phyloP scores from a whole-genome alignment of 2,113 vertebrate species.

The Cynocephalus volans region DNA sequence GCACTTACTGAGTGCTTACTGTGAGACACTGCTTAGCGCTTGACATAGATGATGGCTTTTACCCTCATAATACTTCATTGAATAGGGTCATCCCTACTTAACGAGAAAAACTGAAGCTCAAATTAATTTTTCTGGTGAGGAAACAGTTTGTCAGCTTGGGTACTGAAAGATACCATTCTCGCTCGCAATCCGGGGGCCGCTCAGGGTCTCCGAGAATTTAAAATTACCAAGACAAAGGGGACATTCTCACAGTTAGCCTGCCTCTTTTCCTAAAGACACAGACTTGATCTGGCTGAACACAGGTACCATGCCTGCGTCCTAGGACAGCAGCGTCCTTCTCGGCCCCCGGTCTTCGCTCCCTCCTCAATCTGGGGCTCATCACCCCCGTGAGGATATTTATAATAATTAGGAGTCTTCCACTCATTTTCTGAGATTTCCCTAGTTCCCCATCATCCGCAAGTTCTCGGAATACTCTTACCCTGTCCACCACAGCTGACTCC shows the following conservation, averaged over 20 bases:
- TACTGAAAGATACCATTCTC: not conserved
- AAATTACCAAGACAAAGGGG: not conserved
- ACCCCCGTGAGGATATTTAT: not conserved
- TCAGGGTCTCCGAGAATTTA: not conserved
- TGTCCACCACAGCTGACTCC: rapidly evolving
- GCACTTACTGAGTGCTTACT: not conserved
- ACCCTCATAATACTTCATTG: too few species aligned
- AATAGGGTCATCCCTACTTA: not conserved
- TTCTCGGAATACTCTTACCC: constrained; percentile 6
- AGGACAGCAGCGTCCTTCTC: not conserved
- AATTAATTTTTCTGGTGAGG: not conserved
- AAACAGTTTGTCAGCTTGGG: not conserved
- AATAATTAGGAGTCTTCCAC: not conserved
- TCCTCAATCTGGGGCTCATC: not conserved
- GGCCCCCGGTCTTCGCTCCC: not conserved
- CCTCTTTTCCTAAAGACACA: not conserved
- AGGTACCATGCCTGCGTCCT: not conserved
- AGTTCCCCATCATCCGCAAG: not conserved
- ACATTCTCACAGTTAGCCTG: not conserved
- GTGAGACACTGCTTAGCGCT: too few species aligned
- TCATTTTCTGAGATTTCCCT: not conserved
- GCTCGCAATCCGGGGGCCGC: not conserved
- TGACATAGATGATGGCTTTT: not conserved
- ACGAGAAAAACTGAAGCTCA: not conserved
- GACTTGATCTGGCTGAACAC: too few species aligned